Evolutionary conservation across 2,113 vertebrate species (phyloP).

Genomic region (Morone chrysops): DNA sequence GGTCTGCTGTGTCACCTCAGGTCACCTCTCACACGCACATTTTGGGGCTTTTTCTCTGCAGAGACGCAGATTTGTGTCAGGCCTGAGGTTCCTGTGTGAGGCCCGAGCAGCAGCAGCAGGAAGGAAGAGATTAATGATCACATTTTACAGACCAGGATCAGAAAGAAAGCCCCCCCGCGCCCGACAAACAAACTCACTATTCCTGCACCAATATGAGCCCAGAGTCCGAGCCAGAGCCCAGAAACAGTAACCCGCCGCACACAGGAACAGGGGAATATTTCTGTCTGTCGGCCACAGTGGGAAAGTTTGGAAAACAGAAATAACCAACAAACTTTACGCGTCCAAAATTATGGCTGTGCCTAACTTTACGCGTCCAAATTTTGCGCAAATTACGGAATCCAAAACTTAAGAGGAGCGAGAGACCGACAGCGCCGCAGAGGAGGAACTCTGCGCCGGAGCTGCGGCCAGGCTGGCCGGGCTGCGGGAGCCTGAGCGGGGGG

Average conservation of each 20-base stretch:
- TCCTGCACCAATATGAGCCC: background rate
- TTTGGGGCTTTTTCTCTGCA: background rate
- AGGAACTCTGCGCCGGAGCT: background rate
- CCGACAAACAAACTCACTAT: background rate
- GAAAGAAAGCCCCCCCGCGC: background rate
- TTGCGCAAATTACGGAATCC: background rate
- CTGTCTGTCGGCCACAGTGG: background rate
- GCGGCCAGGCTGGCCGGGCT: background rate
- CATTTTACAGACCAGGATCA: background rate
- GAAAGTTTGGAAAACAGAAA: conserved; percentile 22
- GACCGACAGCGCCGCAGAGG: no score
- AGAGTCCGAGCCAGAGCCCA: no score
- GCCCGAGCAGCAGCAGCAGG: conserved; percentile 2
- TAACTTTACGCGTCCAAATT: background rate
- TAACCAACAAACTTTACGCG: background rate
- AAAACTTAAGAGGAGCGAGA: background rate
- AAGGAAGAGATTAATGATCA: background rate
- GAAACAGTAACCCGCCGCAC: no score
- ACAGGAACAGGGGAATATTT: no score
- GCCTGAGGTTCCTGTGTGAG: conserved; percentile 24
- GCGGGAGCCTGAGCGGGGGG: background rate
- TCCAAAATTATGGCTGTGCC: no score
- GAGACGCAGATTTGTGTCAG: background rate
- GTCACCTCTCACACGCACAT: conserved; percentile 59
- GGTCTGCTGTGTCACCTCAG: conserved; percentile 66